Evolutionary conservation across 2,797 vertebrate species (phyloP).

Genomic region (Pempheris klunzingeri): DNA sequence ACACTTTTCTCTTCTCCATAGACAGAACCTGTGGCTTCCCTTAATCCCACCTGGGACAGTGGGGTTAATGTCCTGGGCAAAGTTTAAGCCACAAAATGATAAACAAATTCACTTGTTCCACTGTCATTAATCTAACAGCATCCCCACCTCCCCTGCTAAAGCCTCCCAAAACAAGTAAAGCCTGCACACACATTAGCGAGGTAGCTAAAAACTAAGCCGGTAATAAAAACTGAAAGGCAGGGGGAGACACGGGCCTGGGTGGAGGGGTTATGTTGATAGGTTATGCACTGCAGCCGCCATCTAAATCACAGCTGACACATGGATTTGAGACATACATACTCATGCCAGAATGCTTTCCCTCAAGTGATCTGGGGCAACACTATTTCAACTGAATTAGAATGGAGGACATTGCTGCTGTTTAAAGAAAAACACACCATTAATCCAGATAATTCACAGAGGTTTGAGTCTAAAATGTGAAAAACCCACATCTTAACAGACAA

Average conservation of each 20-base stretch:
- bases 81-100: conserved; percentile 39
- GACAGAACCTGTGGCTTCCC: background rate
- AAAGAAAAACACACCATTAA: background rate
- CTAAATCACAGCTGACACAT: conserved; percentile 47
- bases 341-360: conserved; percentile 42
- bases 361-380: conserved; percentile 21
- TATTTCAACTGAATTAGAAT: conserved; percentile 25
- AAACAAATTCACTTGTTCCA: conserved; percentile 35
- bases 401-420: background rate
- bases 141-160: conserved; percentile 5
- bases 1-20: background rate
- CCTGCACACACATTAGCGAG: conserved; percentile 23
- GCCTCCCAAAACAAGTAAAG: conserved; percentile 31
- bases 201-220: conserved; percentile 27
- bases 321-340: conserved; percentile 31
- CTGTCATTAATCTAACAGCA: conserved; percentile 59
- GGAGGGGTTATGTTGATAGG: too few species aligned
- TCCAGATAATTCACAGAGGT: background rate
- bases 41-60: background rate
- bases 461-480: background rate
- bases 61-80: conserved; percentile 21
- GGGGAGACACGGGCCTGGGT: conserved; percentile 18
- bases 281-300: too few species aligned
- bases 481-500: background rate
- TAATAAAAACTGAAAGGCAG: conserved; percentile 21